A percentile compares a stretch with the other conserved stretches of the same genome.
These are phyloP conservation scores for Parazoanthus swiftii DNA, from an alignment of 92 coral and sea anemone genomes.

Conservation along the genomic window DNA sequence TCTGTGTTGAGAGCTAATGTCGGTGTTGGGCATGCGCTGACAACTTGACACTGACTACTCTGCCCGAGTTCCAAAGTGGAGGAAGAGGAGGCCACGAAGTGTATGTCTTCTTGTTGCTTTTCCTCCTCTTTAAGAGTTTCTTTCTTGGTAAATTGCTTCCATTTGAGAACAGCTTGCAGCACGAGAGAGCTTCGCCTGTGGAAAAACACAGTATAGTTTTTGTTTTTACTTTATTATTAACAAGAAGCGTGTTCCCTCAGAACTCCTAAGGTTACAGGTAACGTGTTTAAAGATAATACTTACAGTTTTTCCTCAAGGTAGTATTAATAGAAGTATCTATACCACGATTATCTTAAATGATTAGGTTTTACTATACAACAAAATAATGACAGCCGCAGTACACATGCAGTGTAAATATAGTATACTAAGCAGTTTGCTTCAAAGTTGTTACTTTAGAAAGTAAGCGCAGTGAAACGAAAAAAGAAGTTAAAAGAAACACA, in stretches of 20 bases:
- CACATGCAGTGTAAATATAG: too few relatives aligned
- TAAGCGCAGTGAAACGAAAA: too few relatives aligned
- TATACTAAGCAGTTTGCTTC: too few relatives aligned
- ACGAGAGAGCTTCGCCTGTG: slow-evolving; percentile 22
- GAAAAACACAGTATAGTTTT: not conserved
- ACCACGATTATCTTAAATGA: too few relatives aligned
- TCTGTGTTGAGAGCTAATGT: not conserved
- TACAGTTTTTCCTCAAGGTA: too few relatives aligned
- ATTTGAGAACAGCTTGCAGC: slow-evolving; percentile 28
- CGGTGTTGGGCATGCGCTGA: not conserved
- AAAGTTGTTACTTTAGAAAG: too few relatives aligned
- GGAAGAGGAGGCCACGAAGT: not conserved
- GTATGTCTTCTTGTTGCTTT: not conserved
- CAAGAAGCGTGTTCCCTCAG: not conserved
- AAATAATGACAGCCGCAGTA: too few relatives aligned
- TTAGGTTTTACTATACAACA: too few relatives aligned
- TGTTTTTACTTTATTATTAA: not conserved
- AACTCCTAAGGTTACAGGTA: too few relatives aligned
- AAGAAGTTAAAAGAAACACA: too few relatives aligned
- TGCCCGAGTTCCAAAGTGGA: not conserved
- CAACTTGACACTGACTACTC: not conserved
- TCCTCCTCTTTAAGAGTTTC: not conserved
- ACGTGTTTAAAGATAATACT: not conserved
- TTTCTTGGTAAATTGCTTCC: slow-evolving; percentile 31
- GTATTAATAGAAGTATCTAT: too few relatives aligned